Evolutionary conservation across 2,888 invertebrate species (phyloP).

Genomic region (Chrysolina oricalcia): DNA sequence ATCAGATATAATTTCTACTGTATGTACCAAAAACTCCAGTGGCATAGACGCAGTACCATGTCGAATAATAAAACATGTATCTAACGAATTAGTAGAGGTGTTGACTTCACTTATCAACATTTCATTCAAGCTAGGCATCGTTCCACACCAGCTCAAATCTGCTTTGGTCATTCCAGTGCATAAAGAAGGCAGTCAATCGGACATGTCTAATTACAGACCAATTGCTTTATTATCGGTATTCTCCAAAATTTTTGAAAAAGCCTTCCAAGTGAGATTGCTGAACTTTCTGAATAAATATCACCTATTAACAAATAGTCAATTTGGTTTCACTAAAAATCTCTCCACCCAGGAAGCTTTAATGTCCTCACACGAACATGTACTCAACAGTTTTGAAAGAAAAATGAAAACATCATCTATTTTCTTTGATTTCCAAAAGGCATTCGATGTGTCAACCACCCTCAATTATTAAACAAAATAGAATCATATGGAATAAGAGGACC

Average conservation of each 20-base stretch:
- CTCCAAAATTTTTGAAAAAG: conserved; percentile 19
- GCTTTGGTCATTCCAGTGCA: conserved; percentile 11
- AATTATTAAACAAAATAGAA: conserved; percentile 2
- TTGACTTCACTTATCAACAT: conserved; percentile 16
- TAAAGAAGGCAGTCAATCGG: conserved; percentile 8
- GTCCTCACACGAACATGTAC: conserved; percentile 11
- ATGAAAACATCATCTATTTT: not conserved
- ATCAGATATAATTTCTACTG: conserved; percentile 11
- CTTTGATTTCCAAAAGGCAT: conserved; percentile 3
- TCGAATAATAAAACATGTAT: conserved; percentile 1
- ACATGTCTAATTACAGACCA: conserved; percentile 17
- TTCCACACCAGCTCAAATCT: conserved; percentile 9
- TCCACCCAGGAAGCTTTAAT: conserved; percentile 2
- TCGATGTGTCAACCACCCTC: not conserved
- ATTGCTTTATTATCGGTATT: conserved; percentile 11
- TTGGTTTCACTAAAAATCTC: conserved; percentile 9
- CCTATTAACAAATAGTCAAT: conserved; percentile 24
- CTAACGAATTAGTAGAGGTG: conserved; percentile 18
- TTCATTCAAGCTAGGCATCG: conserved; percentile 2
- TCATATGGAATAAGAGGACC: not conserved
- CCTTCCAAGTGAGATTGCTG: conserved; percentile 15
- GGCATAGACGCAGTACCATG: conserved; percentile 13
- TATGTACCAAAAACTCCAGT: conserved; percentile 15
- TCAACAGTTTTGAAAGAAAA: conserved; percentile 21
- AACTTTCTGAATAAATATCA: conserved; percentile 26